Conservation (phyloP, 2,113 vertebrate species). For the Isichthys henryi region DNA sequence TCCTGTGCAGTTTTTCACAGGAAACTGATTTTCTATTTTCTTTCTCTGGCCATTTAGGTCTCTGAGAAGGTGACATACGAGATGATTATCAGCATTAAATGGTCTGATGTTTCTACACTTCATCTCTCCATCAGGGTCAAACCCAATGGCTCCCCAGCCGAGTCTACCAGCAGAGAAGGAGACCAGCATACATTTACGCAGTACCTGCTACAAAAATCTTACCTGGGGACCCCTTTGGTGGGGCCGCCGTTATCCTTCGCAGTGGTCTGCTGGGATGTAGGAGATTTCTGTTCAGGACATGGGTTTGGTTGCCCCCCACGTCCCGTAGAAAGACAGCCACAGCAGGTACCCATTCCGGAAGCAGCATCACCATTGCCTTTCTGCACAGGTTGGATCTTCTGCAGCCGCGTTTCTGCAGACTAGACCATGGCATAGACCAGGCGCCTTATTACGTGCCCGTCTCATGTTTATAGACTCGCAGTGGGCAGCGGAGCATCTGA, state of each 20-base stretch:
- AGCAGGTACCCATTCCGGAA: constrained; percentile 54
- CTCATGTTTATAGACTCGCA: constrained; percentile 41
- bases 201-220: constrained; percentile 22
- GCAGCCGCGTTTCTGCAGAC: constrained; percentile 26
- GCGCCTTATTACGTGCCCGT: constrained; percentile 36
- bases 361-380: constrained; percentile 36
- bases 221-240: constrained; percentile 44
- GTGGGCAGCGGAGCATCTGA: constrained; percentile 35
- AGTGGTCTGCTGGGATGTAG: constrained; percentile 36
- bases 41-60: neutral
- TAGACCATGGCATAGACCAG: constrained; percentile 39
- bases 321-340: constrained; percentile 45
- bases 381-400: constrained; percentile 22
- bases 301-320: constrained; percentile 21
- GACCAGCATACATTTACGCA: neutral
- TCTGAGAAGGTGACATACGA: neutral
- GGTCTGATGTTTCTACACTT: neutral
- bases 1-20: neutral
- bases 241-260: constrained; percentile 40
- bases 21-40: neutral
- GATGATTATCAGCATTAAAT: neutral
- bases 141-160: neutral
- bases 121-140: neutral
- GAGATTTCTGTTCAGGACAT: constrained; percentile 29
- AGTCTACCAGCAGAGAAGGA: neutral